Percentiles rank a stretch among this genome's conserved stretches.
phyloP scores from a whole-genome alignment of 2,113 vertebrate genomes.

The Marcusenius ussheri region DNA sequence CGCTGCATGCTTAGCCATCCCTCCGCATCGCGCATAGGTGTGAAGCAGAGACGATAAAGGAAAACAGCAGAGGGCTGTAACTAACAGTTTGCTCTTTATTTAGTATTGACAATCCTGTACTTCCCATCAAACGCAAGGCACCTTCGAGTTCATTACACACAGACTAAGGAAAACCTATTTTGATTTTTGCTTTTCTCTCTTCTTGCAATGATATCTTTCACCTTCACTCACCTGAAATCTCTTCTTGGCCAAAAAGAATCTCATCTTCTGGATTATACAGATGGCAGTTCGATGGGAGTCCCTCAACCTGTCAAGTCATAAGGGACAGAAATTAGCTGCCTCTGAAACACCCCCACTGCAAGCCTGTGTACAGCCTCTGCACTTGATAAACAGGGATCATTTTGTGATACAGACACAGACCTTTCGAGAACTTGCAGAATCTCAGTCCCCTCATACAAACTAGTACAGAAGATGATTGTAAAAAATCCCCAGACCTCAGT shows the following conservation, averaged over 20 bases:
- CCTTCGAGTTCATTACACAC: background rate
- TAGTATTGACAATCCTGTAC: background rate
- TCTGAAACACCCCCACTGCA: background rate
- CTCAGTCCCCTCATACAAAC: background rate
- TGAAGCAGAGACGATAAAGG: background rate
- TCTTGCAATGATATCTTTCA: conserved; percentile 15
- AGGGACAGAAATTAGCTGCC: no score
- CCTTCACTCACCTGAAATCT: conserved; percentile 79
- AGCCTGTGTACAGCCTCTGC: background rate
- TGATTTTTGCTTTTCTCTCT: background rate
- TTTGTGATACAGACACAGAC: background rate
- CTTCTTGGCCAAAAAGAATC: conserved; percentile 91
- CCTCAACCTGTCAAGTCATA: conserved; percentile 62
- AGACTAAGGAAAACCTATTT: background rate
- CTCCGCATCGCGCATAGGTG: no score
- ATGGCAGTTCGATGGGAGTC: conserved; percentile 84
- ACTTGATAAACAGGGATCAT: background rate
- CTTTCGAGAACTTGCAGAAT: background rate
- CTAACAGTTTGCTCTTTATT: background rate
- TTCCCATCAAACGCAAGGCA: background rate
- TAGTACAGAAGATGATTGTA: background rate
- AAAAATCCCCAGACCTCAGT: background rate
- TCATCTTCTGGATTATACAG: conserved; percentile 85
- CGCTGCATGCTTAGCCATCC: background rate
- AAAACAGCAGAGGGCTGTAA: background rate